phyloP scores from a whole-genome alignment of 2,888 invertebrate species.

The Girardia tigrina region DNA sequence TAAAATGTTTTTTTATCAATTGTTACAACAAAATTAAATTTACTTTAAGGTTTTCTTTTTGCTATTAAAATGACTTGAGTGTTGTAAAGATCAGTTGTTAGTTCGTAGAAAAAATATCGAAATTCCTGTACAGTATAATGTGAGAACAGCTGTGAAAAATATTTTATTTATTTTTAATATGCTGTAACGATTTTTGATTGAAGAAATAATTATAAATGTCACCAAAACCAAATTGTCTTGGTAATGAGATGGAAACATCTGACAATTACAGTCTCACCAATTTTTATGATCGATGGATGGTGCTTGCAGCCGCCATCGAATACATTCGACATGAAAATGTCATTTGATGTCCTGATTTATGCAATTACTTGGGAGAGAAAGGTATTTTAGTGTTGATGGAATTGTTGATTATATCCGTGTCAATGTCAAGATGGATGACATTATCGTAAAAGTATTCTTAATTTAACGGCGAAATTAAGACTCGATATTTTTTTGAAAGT shows the following conservation, averaged over 20 bases:
- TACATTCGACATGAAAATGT: not conserved
- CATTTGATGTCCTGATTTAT: not conserved
- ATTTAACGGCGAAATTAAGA: too few species aligned
- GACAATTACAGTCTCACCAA: not conserved
- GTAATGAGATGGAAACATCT: not conserved
- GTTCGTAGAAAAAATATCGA: not conserved
- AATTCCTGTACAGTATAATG: not conserved
- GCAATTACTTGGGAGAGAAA: not conserved
- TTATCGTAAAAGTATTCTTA: too few species aligned
- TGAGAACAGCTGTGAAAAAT: not conserved
- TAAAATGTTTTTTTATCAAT: too few species aligned
- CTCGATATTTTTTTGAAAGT: too few species aligned
- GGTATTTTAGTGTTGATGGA: not conserved
- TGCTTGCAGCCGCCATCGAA: not conserved
- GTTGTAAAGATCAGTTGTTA: too few species aligned
- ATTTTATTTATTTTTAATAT: not conserved
- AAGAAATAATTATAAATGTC: not conserved
- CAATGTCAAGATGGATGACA: not conserved
- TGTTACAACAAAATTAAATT: too few species aligned
- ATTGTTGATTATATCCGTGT: not conserved
- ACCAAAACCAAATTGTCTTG: not conserved
- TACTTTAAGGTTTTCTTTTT: too few species aligned
- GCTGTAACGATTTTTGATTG: not conserved
- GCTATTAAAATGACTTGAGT: too few species aligned
- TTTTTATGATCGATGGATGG: not conserved